Percentiles rank a stretch among this genome's conserved stretches.
These are phyloP conservation scores for Brachionus plicatilis DNA, from an alignment of 1,140 invertebrate genomes.

Conservation along the genomic window DNA sequence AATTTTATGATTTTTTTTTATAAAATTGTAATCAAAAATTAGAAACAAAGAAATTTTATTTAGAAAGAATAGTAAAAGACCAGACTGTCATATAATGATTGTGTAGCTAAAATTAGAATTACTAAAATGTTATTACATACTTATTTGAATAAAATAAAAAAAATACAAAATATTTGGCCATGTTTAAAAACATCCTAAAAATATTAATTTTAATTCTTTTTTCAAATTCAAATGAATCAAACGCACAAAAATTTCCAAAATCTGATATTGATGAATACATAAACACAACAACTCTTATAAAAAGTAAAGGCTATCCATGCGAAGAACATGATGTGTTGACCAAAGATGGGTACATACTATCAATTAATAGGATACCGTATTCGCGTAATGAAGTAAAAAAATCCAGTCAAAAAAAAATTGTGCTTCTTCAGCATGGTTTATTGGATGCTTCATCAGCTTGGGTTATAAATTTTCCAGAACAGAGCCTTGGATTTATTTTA, in stretches of 20 bases:
- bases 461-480: slow-evolving; percentile 24
- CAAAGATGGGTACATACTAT: slow-evolving; percentile 30
- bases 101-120: not conserved
- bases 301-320: slow-evolving; percentile 20
- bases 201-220: not conserved
- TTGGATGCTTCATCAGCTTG: not conserved
- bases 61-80: not conserved
- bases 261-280: slow-evolving; percentile 2
- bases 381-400: not conserved
- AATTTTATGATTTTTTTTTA: not conserved
- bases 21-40: not conserved
- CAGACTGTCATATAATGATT: not conserved
- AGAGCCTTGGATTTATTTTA: slow-evolving; percentile 25
- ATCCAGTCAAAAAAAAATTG: not conserved
- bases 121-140: not conserved
- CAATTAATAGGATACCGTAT: not conserved
- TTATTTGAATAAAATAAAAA: not conserved
- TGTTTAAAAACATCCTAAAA: not conserved
- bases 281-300: slow-evolving; percentile 13
- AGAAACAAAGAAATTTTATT: not conserved
- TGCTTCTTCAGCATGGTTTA: slow-evolving; percentile 34
- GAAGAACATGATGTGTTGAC: slow-evolving; percentile 37
- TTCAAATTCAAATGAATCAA: not conserved
- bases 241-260: not conserved
- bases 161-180: not conserved